A percentile compares a stretch with the other conserved stretches of the same genome.
These are phyloP conservation scores for Cerastis rubricosa DNA, from an alignment of 2,888 invertebrate genomes.

Conservation along the genomic window DNA sequence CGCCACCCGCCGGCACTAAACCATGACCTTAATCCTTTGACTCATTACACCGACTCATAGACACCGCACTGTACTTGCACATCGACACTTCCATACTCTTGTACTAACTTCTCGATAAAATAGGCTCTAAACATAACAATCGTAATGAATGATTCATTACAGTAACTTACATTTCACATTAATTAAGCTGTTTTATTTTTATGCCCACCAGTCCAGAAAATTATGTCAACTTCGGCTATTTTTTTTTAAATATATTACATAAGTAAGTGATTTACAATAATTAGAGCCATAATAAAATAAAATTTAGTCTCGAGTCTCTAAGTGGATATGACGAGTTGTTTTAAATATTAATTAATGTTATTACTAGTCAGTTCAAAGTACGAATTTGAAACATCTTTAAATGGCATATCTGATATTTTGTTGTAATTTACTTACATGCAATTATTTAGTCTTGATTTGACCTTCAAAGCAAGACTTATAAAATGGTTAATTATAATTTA, in stretches of 20 bases:
- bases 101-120: constrained; percentile 13
- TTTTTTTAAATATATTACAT: too few relatives aligned
- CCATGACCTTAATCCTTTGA: constrained; percentile 76
- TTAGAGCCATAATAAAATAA: neutral
- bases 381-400: neutral
- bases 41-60: constrained; percentile 69
- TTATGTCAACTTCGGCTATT: neutral
- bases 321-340: neutral
- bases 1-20: constrained; percentile 68
- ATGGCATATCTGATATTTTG: neutral
- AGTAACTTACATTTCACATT: constrained; percentile 4
- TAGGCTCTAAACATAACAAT: neutral
- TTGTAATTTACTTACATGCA: constrained; percentile 8
- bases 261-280: neutral
- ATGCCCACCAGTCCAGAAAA: neutral
- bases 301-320: neutral
- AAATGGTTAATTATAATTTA: neutral
- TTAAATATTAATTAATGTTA: neutral
- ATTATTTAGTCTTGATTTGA: neutral
- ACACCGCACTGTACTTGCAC: constrained; percentile 59
- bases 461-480: neutral
- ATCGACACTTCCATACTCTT: constrained; percentile 31
- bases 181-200: constrained; percentile 1
- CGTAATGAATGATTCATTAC: neutral
- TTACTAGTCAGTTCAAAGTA: neutral